Evolutionary conservation across 2,797 vertebrate genomes (phyloP).

Genomic region (Anisognathus igniventris): DNA sequence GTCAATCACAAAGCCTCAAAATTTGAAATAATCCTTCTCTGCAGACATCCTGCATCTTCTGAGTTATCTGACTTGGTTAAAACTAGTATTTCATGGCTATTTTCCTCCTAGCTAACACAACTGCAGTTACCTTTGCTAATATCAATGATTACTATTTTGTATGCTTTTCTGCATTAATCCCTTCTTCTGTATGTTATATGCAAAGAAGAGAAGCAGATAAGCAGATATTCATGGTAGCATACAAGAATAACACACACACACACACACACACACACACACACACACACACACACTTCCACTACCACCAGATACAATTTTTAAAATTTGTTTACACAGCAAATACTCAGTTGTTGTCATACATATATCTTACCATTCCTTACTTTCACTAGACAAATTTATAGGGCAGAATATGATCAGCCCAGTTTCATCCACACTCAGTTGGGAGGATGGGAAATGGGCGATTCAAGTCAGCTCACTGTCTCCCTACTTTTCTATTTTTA

Average conservation of each 20-base stretch:
- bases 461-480: background rate
- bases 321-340: background rate
- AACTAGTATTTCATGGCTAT: background rate
- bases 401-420: background rate
- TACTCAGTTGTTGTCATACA: background rate
- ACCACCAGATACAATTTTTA: background rate
- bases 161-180: background rate
- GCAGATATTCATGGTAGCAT: background rate
- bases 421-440: background rate
- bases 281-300: background rate
- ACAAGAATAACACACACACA: background rate
- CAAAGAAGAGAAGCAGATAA: background rate
- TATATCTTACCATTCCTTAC: background rate
- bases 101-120: background rate
- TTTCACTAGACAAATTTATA: background rate
- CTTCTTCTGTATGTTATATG: background rate
- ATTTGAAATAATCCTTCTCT: background rate
- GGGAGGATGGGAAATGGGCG: background rate
- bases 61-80: background rate
- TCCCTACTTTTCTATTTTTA: background rate
- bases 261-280: background rate
- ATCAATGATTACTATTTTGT: background rate
- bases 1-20: background rate
- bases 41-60: background rate
- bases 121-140: background rate